Evolutionary conservation across 2,113 vertebrate species (phyloP), one percentile per base, ranked within the genome.

Genomic region (Lepidothrix coronata): DNA sequence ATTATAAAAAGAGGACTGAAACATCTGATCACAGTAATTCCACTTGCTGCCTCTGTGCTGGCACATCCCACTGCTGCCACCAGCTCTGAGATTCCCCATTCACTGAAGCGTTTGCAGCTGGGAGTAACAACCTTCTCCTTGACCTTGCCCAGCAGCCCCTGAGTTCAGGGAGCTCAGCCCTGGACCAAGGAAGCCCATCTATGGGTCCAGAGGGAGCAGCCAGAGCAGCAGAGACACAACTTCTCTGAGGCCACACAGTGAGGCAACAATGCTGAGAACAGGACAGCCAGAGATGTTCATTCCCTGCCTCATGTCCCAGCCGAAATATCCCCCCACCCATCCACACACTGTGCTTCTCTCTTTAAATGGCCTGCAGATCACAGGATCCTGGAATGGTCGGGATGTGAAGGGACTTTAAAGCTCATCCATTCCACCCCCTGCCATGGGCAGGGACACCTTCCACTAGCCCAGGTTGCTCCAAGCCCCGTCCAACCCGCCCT

Each of bases 191-290:
- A n/a, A 65, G 63, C 43, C 25, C 30, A 30, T 37, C 37, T 19
- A 16, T 5, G 6, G 1, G 37, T 7, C 43, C 1, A 16, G 37
- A 41, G 65, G 6, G 39, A 87, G 39, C 0, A 1, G 68, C 28
- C 43, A 51, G 39, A 51, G 55, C 27, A 39, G 39, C 37, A 74
- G 17, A 51, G 24, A 55, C 49, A 51, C 9, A 31, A 5, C 28
- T 41, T 30, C 46, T 27, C 46, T 16, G 27, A 18, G 30, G 54
- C 37, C 14, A 25, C 15, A 7, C 0, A 0, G 43, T 4, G 2
- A 30, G 30, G 6, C 8, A 20, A 5, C 0, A 2, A n/a, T 14
- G 23, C n/a, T 6, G 5, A 61, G 27, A 88, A 59, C 1, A 8
- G 37, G 14, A 24, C 41, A 77, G 10, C 43, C 16, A 8, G 27